These are phyloP conservation scores for Actenoides hombroni DNA, from an alignment of 2,113 vertebrate species.

Conservation along the genomic window DNA sequence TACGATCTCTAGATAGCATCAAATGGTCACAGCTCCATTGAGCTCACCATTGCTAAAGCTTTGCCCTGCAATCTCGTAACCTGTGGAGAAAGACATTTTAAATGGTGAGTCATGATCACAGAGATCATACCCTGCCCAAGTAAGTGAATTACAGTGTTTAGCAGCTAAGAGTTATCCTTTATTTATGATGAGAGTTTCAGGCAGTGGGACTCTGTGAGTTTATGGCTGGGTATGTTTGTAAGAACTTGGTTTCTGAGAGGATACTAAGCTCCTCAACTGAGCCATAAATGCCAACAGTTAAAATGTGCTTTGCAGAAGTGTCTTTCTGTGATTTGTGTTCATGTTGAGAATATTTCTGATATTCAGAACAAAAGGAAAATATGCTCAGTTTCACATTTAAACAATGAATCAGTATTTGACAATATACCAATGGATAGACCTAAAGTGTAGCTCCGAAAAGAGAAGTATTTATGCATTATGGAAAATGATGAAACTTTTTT, in stretches of 20 bases:
- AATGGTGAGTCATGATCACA: neutral
- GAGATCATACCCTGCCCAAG: neutral
- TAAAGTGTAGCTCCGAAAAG: neutral
- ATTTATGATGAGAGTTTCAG: neutral
- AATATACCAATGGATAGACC: neutral
- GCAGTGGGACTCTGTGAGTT: neutral
- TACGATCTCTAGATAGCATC: neutral
- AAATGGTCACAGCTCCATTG: neutral
- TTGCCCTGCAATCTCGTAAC: neutral
- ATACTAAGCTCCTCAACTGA: neutral
- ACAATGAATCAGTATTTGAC: neutral
- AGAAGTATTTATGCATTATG: neutral
- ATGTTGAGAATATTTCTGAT: neutral
- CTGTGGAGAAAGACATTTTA: neutral
- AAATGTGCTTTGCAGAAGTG: neutral
- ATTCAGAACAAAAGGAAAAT: neutral
- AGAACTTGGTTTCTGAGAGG: neutral
- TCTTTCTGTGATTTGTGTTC: neutral
- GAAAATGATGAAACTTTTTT: neutral
- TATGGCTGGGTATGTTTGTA: neutral
- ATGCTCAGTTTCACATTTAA: neutral
- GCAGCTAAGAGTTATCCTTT: neutral
- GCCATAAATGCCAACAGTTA: neutral
- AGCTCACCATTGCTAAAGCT: neutral
- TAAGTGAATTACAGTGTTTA: neutral